These are phyloP conservation scores for Rhagonycha fulva DNA, from an alignment of 2,888 invertebrate species.

Conservation along the genomic window DNA sequence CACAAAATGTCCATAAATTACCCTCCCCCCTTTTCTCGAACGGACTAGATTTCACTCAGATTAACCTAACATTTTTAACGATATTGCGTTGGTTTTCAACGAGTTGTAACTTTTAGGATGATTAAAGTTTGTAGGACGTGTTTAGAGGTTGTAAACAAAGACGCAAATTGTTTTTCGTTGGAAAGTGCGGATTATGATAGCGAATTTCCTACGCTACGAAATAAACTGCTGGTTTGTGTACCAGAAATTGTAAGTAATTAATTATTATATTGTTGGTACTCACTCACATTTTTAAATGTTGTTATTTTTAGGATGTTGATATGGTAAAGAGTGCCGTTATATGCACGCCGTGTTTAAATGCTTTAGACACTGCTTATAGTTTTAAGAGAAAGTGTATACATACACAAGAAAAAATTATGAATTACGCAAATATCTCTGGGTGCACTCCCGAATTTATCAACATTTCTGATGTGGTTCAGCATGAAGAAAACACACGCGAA, in stretches of 20 bases:
- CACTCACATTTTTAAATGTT: not conserved
- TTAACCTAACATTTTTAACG: not conserved
- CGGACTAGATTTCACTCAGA: not conserved
- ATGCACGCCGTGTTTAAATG: constrained; percentile 8
- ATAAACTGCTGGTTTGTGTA: constrained; percentile 12
- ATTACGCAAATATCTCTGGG: constrained; percentile 5
- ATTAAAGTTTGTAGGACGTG: constrained; percentile 16
- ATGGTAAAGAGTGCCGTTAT: constrained; percentile 11
- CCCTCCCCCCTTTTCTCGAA: not conserved
- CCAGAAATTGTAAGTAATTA: constrained; percentile 16
- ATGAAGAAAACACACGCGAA: not conserved
- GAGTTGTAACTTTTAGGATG: not conserved
- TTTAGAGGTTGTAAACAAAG: constrained; percentile 12
- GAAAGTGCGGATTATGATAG: constrained; percentile 4
- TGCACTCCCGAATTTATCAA: constrained; percentile 6
- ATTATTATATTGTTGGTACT: not conserved
- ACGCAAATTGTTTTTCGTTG: constrained; percentile 5
- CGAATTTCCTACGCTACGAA: constrained; percentile 10
- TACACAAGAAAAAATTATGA: constrained; percentile 15
- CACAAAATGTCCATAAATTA: not conserved
- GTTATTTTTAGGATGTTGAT: constrained; percentile 17
- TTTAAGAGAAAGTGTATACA: constrained; percentile 20
- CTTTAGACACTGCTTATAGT: constrained; percentile 15
- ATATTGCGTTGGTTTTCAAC: not conserved
- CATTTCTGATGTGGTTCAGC: constrained; percentile 11